phyloP scores from a whole-genome alignment of 2,888 invertebrate genomes.

The Xylota segnis region DNA sequence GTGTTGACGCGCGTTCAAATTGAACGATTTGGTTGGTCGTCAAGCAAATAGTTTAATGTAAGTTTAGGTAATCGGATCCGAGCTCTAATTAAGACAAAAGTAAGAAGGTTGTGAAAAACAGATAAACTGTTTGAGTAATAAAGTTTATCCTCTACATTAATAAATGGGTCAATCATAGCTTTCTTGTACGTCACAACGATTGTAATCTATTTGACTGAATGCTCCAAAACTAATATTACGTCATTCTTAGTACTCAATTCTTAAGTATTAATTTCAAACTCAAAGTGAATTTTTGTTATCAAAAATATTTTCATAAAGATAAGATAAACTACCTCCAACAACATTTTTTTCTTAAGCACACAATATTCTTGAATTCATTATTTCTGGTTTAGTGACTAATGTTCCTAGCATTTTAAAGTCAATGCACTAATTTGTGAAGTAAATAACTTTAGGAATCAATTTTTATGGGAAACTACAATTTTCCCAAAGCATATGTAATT shows the following conservation, averaged over 20 bases:
- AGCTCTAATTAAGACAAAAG: no score
- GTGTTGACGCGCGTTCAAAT: no score
- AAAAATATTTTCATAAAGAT: slow-evolving; percentile 37
- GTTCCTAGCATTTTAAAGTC: neutral
- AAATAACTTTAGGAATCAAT: neutral
- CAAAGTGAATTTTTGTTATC: slow-evolving; percentile 18
- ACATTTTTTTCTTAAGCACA: slow-evolving; percentile 6
- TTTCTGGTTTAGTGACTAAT: slow-evolving; percentile 4
- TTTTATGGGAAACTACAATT: neutral
- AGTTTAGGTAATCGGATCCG: no score
- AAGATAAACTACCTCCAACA: slow-evolving; percentile 46
- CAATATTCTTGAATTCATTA: slow-evolving; percentile 1
- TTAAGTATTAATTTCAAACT: slow-evolving; percentile 1
- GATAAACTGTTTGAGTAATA: no score
- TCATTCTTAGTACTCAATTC: slow-evolving; percentile 9
- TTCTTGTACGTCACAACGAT: neutral
- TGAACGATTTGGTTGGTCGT: no score
- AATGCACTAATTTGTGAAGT: neutral
- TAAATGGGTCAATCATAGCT: neutral
- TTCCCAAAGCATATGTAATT: no score
- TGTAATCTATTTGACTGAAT: neutral
- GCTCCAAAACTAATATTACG: slow-evolving; percentile 15
- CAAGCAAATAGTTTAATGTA: no score
- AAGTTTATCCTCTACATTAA: no score
- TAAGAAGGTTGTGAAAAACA: no score